Conservation (phyloP, 2,113 vertebrate genomes). For the Ranitomeya variabilis region DNA sequence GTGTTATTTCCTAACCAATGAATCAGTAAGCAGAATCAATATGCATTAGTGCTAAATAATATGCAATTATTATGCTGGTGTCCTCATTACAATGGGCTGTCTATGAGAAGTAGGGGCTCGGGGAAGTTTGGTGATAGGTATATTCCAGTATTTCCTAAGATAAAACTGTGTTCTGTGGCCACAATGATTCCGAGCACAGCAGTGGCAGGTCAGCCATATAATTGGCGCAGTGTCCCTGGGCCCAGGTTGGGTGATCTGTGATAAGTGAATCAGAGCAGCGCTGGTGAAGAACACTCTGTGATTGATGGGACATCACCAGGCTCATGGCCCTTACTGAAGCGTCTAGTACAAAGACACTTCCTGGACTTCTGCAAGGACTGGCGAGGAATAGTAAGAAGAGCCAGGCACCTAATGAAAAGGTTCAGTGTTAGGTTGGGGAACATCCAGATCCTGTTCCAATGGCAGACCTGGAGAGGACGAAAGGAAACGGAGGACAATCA, state of each 20-base stretch:
- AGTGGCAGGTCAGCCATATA: conserved; percentile 6
- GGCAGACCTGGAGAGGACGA: conserved; percentile 34
- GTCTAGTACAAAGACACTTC: conserved; percentile 46
- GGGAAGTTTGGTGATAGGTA: not conserved
- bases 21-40: not conserved
- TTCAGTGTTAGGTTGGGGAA: conserved; percentile 40
- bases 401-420: conserved; percentile 47
- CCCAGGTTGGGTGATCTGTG: conserved; percentile 5
- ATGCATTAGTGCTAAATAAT: not conserved
- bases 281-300: conserved; percentile 31
- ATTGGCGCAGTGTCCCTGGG: conserved; percentile 11
- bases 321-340: conserved; percentile 27
- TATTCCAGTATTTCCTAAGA: not conserved
- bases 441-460: conserved; percentile 44
- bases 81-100: not conserved
- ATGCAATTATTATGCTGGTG: not conserved
- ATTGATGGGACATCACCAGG: conserved; percentile 40
- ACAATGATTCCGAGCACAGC: not conserved
- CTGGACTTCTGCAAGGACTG: conserved; percentile 48
- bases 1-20: not conserved
- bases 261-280: not conserved
- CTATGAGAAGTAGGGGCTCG: not conserved
- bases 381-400: conserved; percentile 52
- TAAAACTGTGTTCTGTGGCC: not conserved
- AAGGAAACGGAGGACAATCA: conserved; percentile 29